These are phyloP conservation scores for Salarias fasciatus DNA, from an alignment of 2,797 vertebrate species.

Conservation along the genomic window DNA sequence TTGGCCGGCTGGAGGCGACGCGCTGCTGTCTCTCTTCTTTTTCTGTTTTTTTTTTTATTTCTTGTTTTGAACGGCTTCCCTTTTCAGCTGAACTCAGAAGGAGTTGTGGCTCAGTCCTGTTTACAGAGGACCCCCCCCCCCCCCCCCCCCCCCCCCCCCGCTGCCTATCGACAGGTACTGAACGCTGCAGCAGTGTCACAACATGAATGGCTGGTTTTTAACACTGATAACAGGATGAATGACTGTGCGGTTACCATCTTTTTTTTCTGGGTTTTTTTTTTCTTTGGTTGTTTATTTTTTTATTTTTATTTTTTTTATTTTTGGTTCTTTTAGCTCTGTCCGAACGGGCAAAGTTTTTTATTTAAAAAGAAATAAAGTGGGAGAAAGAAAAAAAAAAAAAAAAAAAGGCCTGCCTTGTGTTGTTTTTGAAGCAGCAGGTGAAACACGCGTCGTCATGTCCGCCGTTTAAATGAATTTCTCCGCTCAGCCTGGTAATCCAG, in stretches of 20 bases:
- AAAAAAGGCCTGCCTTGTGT: slow-evolving; percentile 47
- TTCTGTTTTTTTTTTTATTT: background rate
- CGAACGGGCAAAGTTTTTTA: slow-evolving; percentile 74
- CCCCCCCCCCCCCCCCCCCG: background rate
- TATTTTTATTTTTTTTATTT: slow-evolving; percentile 51
- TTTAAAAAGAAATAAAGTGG: slow-evolving; percentile 81
- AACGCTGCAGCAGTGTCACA: slow-evolving; percentile 21
- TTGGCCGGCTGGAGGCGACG: slow-evolving; percentile 19
- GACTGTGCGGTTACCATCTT: slow-evolving; percentile 37
- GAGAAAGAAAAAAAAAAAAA: slow-evolving; percentile 53
- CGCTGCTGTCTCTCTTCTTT: slow-evolving; percentile 13
- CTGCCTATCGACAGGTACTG: slow-evolving; percentile 26
- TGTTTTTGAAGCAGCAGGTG: slow-evolving; percentile 17
- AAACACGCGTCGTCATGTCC: too few species aligned
- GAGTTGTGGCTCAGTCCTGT: slow-evolving; percentile 53
- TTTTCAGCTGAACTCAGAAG: slow-evolving; percentile 44
- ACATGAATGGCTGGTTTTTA: slow-evolving; percentile 31
- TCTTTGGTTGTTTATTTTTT: slow-evolving; percentile 36
- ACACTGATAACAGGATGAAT: slow-evolving; percentile 49
- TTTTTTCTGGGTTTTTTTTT: slow-evolving; percentile 19
- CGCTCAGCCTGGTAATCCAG: background rate
- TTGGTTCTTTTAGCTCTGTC: slow-evolving; percentile 65
- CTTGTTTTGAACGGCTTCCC: slow-evolving; percentile 22
- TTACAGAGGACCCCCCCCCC: slow-evolving; percentile 5
- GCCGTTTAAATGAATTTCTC: too few species aligned